These are phyloP conservation scores for Porites lutea DNA, from an alignment of 64 coral and sea anemone species.

Conservation along the genomic window DNA sequence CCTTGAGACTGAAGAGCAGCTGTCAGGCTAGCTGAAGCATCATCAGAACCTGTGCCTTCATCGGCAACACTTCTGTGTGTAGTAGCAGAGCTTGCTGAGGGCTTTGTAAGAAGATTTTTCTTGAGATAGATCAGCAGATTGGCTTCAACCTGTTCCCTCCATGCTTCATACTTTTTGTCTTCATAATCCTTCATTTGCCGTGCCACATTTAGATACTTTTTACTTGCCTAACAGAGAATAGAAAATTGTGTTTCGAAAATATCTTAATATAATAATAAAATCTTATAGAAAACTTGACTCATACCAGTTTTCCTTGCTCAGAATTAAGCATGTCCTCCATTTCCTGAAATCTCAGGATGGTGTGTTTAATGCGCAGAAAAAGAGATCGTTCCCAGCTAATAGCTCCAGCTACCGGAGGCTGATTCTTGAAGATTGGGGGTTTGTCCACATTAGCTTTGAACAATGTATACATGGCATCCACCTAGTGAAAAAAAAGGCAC, in stretches of 20 bases:
- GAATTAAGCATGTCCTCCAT: slow-evolving; percentile 99
- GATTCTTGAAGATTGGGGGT: slow-evolving; percentile 96
- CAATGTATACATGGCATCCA: slow-evolving; percentile 95
- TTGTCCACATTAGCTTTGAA: slow-evolving; percentile 86
- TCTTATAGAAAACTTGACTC: background rate
- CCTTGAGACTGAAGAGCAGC: slow-evolving; percentile 39
- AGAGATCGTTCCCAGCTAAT: slow-evolving; percentile 98
- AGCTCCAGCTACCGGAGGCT: slow-evolving; percentile 95
- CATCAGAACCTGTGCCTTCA: slow-evolving; percentile 76
- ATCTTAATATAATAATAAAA: too few relatives aligned
- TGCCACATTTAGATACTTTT: slow-evolving; percentile 95
- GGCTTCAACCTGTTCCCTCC: slow-evolving; percentile 96
- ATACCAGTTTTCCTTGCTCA: slow-evolving; percentile 96
- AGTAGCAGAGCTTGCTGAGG: slow-evolving; percentile 78
- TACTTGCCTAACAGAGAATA: slow-evolving; percentile 73
- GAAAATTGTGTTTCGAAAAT: too few relatives aligned
- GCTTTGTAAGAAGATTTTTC: slow-evolving; percentile 86
- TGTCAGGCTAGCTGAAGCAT: slow-evolving; percentile 36
- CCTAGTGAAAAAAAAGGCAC: slow-evolving; percentile 30
- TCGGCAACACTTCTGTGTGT: slow-evolving; percentile 87
- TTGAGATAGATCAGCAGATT: slow-evolving; percentile 96
- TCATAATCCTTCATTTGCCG: slow-evolving; percentile 99
- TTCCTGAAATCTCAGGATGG: slow-evolving; percentile 97
- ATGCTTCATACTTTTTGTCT: slow-evolving; percentile 96
- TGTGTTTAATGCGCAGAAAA: slow-evolving; percentile 95